Evolutionary conservation across 2,888 invertebrate species (phyloP).

Genomic region (Ditula angustiorana): DNA sequence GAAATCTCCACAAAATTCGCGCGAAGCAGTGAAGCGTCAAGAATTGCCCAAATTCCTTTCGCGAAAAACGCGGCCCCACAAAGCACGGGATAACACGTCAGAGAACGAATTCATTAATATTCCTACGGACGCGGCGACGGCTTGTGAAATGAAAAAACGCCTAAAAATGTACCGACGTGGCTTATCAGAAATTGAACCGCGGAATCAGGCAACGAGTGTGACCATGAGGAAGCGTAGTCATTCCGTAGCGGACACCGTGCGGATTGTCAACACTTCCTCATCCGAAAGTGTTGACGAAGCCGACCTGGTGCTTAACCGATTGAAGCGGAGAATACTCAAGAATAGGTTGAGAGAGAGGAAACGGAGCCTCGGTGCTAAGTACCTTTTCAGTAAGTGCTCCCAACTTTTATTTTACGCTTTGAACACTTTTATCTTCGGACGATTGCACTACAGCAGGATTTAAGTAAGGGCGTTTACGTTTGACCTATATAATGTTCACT

Average conservation of each 20-base stretch:
- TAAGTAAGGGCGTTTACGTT: neutral
- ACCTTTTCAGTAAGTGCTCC: constrained; percentile 66
- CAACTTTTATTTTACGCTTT: neutral
- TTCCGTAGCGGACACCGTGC: constrained; percentile 67
- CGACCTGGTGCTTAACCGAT: constrained; percentile 78
- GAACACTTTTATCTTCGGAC: neutral
- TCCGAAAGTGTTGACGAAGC: constrained; percentile 84
- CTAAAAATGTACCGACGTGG: constrained; percentile 82
- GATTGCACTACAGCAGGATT: neutral
- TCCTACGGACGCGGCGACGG: constrained; percentile 72
- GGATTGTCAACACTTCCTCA: constrained; percentile 70
- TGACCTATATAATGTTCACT: neutral
- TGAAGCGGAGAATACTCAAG: constrained; percentile 80
- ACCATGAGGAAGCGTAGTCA: constrained; percentile 70
- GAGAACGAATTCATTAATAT: constrained; percentile 76
- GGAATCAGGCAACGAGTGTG: constrained; percentile 56
- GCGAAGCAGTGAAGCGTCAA: constrained; percentile 50
- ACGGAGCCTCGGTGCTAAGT: constrained; percentile 67
- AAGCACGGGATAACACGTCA: constrained; percentile 63
- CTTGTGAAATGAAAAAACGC: constrained; percentile 79
- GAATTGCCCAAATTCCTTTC: constrained; percentile 58
- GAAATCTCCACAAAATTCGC: constrained; percentile 58
- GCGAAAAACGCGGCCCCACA: constrained; percentile 55
- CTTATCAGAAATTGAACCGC: constrained; percentile 74
- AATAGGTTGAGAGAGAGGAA: constrained; percentile 80